Base-by-base conservation (phyloP, 2,113 vertebrate species). In the Myrmecophaga tridactyla region DNA sequence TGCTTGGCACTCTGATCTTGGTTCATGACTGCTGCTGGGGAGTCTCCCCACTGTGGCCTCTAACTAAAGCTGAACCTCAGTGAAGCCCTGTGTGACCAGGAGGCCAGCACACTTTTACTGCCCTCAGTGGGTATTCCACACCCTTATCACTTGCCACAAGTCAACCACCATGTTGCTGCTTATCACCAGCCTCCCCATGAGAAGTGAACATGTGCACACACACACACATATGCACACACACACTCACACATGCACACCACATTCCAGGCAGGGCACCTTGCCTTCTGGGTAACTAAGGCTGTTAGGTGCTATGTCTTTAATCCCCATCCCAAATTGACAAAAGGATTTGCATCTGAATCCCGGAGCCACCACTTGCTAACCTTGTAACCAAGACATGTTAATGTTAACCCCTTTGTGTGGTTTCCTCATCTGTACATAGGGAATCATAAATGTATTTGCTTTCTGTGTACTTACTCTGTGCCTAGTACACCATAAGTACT, bases 191-290 rank as follows among this genome's bases (percentile, higher is more conserved):
- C 69, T 69, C 25, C 27, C 69, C 29, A n/a, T 21, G 21, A 34
- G 69, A 70, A 34, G 8, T 6, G n/a, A 5, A 21, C 11, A n/a
- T n/a, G n/a, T n/a, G n/a, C 17, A 10, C 15, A 41, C 39, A 4
- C 14, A 29, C 2, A 13, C 11, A 3, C 7, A 17, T n/a, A n/a
- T n/a, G n/a, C 17, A 10, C 15, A 41, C 39, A 4, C 14, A 29
- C 2, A 13, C 11, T 4, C 7, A 17, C 29, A 46, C n/a, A 27
- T 6, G 4, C 4, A 0, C 12, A 1, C 7, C 43, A 7, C 39
- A 29, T 36, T 69, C 36, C 69, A 7, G 1, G 73, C 31, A 9
- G 27, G 36, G 43, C 9, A 14, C 6, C 29, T 63, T 10, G 23
- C 60, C 27, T 51, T 34, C 23, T 23, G 1, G 73, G 25, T 11